Base-by-base conservation (phyloP, 1,140 invertebrate genomes). In the Drosophila rufa region DNA sequence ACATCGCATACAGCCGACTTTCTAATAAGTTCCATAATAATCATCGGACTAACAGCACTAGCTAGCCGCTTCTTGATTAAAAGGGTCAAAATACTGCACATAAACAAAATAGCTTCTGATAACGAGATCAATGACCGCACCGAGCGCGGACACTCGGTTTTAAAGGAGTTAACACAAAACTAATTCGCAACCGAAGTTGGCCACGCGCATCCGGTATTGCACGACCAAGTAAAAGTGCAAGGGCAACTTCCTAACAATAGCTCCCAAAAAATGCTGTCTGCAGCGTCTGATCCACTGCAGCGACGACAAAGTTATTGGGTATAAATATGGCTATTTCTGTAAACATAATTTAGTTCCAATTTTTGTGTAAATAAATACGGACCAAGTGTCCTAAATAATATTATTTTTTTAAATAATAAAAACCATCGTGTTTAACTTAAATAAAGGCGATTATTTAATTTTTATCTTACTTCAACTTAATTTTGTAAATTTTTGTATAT, bases 91-190 rank as follows among this genome's bases (percentile, higher is more conserved):
- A 19, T 19, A 19, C 19, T 19, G 19, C 19, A 19, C 19, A 19
- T 19, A 0, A 19, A 19, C 19, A 19, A 19, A 19, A 19, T 27
- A 4, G 25, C 25, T 27, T 27, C 25, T 27, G 25, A 27, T 27
- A 27, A 27, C 25, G 25, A 27, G 25, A 27, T 27, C 25, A 27
- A 27, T 27, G 25, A 27, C 25, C 25, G 25, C 25, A 27, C 25
- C 25, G 25, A 27, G 25, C 25, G 5, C 3, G 19, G 19, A 27
- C 25, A 27, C 25, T 27, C 25, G 3, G 17, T 43, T 43, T 43
- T 43, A n/a, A 43, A 43, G 42, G 42, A 45, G 43, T 45, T 45
- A 45, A 45, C 43, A 45, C 43, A 45, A 45, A 45, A 43, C 43
- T 7, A 45, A 45, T 45, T 45, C 17, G n/a, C 43, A 45, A 45